phyloP scores from a whole-genome alignment of 37 sponge, comb jelly and placozoan genomes.

The Agelas oroides region DNA sequence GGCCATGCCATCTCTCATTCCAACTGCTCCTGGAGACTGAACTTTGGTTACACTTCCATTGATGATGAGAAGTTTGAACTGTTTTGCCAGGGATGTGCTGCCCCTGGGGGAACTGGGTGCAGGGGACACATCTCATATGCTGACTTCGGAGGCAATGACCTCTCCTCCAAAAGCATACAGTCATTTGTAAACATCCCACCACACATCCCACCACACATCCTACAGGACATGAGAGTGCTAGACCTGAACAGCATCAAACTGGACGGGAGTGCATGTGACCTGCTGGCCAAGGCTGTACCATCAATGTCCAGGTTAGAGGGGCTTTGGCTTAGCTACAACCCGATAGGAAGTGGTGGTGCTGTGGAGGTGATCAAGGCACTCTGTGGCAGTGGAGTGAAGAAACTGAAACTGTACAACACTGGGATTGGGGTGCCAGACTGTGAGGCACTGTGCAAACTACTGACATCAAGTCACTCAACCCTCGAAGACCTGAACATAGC shows the following conservation, averaged over 20 bases:
- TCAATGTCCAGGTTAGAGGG: neutral
- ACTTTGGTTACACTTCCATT: neutral
- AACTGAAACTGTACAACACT: neutral
- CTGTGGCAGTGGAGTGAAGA: neutral
- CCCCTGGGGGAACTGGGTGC: neutral
- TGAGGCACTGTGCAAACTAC: neutral
- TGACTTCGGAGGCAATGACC: neutral
- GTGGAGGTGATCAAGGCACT: slow-evolving; percentile 6
- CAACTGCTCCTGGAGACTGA: slow-evolving; percentile 4
- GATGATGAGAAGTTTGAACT: slow-evolving; percentile 10
- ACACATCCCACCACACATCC: neutral
- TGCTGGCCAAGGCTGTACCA: slow-evolving; percentile 7
- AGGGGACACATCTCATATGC: neutral
- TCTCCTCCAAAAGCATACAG: neutral
- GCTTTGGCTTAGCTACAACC: neutral
- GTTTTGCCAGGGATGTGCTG: neutral
- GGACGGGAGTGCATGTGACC: slow-evolving; percentile 9
- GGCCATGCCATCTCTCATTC: neutral
- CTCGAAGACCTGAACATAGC: neutral
- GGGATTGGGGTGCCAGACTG: slow-evolving; percentile 3
- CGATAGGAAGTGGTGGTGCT: slow-evolving; percentile 27
- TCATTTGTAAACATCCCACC: neutral
- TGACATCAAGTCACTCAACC: neutral
- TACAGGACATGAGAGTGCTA: neutral
- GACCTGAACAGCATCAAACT: neutral